Evolutionary conservation across 2,113 vertebrate species (phyloP), one percentile per base, ranked within the genome.

Genomic region (Actenoides hombroni): DNA sequence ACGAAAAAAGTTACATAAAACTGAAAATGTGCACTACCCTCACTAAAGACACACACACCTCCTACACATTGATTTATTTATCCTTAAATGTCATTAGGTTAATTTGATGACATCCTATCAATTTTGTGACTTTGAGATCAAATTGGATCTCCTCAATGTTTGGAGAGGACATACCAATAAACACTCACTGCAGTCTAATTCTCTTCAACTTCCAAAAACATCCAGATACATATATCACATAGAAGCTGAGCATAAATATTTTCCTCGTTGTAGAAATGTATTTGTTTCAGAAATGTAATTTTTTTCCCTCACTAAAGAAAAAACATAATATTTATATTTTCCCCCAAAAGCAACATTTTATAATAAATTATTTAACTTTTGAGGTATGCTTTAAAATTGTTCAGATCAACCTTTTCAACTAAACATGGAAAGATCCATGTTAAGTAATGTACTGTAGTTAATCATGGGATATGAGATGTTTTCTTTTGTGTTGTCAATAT

Each of bases 91-190:
- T 48, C 9, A 26, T 23, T 57, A 53, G 4, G 25, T 77, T 73
- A 68, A 86, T 20, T n/a, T 56, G 14, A 44, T 73, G 31, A 37
- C 31, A 11, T 82, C 28, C 21, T 83, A 64, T 42, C 1, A 0
- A 26, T n/a, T 33, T 23, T 68, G 11, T 37, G 31, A 44, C 39
- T 67, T 18, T 75, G 39, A 57, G 24, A 60, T 69, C 42, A 44
- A 1, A 83, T n/a, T 42, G 20, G 7, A 29, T 29, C 7, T 68
- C 14, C 31, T 83, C 19, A 68, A 4, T 13, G 2, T 68, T 68
- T 37, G 13, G 23, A 61, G 5, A 2, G 1, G 35, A n/a, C 0
- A 1, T 44, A 35, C 14, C 39, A n/a, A 37, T 35, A 84, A 80
- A 9, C 23, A 37, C 4, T 74, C 54, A n/a, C 12, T 70, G 9